Base-by-base conservation (phyloP, 2,113 vertebrate species). In the Leiothrix lutea region DNA sequence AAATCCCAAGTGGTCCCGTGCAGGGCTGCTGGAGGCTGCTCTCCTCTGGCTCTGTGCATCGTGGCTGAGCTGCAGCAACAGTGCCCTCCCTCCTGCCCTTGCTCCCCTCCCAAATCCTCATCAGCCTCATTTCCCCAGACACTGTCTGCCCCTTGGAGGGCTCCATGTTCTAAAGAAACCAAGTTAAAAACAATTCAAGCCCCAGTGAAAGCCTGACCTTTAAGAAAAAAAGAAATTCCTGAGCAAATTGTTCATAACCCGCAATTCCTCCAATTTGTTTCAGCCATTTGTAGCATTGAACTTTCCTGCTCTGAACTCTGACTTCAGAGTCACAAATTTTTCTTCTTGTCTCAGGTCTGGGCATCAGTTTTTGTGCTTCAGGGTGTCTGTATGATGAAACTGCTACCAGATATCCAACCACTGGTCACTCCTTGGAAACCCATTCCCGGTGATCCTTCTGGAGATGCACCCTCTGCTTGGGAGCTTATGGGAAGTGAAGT, bases 191-290 rank as follows among this genome's bases (percentile, higher is more conserved):
- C 40, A 51, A 25, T 33, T 23, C 33, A 47, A 69, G 5, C 19
- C 29, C 53, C 42, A 35, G 51, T 67, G 62, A 75, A 82, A 88
- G 9, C 12, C 40, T 86, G 36, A 36, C 33, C 19, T 53, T 92
- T 64, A 71, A 61, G 66, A 44, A 40, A 87, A 87, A 47, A 36
- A 54, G 38, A 81, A 88, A 74, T 12, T 33, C 35, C 42, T 3
- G 6, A 57, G 12, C 7, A 42, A 26, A 42, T 13, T 50, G 33
- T 7, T 35, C 47, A 24, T 8, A 85, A 1, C 1, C 0, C 2
- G 1, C 12, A 45, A 11, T 53, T 82, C 23, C 15, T 74, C 53
- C 25, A 4, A 24, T 35, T 26, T 26, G 2, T 84, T 86, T 81
- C 53, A 44, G 23, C 11, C 17, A 8, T 64, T 80, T 81, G 44